phyloP scores from a whole-genome alignment of 1,140 invertebrate species.

The Lithobius niger region DNA sequence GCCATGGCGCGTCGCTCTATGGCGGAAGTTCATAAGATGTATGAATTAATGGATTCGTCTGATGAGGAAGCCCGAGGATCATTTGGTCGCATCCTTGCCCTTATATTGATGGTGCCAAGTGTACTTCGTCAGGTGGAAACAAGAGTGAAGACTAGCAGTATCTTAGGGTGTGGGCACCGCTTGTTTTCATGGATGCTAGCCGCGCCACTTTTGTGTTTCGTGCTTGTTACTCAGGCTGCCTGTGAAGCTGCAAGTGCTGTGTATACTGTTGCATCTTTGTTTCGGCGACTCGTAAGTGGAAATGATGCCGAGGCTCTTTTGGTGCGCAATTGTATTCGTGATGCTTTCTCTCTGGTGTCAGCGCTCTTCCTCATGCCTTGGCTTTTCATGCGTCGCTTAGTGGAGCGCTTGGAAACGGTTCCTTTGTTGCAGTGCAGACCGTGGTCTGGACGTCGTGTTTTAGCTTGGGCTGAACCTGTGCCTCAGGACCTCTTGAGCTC shows the following conservation, averaged over 20 bases:
- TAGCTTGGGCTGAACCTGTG: not conserved
- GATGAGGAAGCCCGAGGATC: too few species aligned
- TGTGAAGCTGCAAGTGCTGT: not conserved
- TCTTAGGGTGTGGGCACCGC: too few species aligned
- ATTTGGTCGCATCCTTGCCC: too few species aligned
- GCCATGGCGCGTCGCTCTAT: too few species aligned
- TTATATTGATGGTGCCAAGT: too few species aligned
- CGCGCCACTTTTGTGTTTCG: not conserved
- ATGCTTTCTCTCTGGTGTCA: not conserved
- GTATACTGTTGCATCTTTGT: not conserved
- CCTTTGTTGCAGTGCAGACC: not conserved
- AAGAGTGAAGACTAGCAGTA: too few species aligned
- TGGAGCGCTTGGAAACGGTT: not conserved
- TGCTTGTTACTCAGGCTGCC: not conserved
- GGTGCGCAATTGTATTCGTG: not conserved
- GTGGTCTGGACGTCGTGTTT: not conserved
- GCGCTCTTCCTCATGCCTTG: not conserved
- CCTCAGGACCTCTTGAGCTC: not conserved
- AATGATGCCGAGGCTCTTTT: not conserved
- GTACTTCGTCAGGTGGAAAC: too few species aligned
- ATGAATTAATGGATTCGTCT: too few species aligned
- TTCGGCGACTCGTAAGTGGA: not conserved
- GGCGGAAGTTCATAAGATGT: too few species aligned
- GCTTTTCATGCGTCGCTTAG: not conserved
- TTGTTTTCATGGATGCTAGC: too few species aligned